Evolutionary conservation across 2,113 vertebrate genomes (phyloP).

Genomic region (Epinephelus fuscoguttatus): DNA sequence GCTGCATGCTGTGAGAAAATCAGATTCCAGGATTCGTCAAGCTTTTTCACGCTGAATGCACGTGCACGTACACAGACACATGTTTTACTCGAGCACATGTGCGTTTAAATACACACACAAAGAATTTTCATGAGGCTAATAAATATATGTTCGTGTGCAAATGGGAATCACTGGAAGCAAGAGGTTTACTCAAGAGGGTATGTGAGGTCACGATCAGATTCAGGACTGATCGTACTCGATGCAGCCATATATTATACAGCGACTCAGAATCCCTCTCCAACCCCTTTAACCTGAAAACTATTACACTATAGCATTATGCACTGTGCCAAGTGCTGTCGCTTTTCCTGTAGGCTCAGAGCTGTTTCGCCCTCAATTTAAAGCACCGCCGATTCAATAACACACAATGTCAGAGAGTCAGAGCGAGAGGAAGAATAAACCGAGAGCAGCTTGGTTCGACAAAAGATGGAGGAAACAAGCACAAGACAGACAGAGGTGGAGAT

Average conservation of each 20-base stretch:
- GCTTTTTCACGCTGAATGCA: conserved; percentile 42
- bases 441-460: neutral
- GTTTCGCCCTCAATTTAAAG: conserved; percentile 13
- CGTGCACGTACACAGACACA: conserved; percentile 3
- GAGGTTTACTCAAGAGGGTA: conserved; percentile 21
- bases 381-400: neutral
- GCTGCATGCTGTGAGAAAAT: conserved; percentile 61
- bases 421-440: neutral
- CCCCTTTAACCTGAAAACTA: conserved; percentile 77
- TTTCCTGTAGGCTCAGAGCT: neutral
- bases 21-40: conserved; percentile 46
- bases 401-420: neutral
- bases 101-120: conserved; percentile 17
- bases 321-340: neutral
- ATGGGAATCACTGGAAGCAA: conserved; percentile 50
- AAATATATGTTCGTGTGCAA: conserved; percentile 40
- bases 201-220: conserved; percentile 37
- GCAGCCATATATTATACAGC: neutral
- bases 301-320: conserved; percentile 46
- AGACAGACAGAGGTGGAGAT: neutral
- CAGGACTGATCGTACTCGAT: neutral
- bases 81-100: conserved; percentile 4
- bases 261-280: conserved; percentile 22
- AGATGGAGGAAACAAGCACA: neutral
- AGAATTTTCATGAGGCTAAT: conserved; percentile 53